Evolutionary conservation across 92 coral and sea anemone species (phyloP).

Genomic region (Parazoanthus darwini): DNA sequence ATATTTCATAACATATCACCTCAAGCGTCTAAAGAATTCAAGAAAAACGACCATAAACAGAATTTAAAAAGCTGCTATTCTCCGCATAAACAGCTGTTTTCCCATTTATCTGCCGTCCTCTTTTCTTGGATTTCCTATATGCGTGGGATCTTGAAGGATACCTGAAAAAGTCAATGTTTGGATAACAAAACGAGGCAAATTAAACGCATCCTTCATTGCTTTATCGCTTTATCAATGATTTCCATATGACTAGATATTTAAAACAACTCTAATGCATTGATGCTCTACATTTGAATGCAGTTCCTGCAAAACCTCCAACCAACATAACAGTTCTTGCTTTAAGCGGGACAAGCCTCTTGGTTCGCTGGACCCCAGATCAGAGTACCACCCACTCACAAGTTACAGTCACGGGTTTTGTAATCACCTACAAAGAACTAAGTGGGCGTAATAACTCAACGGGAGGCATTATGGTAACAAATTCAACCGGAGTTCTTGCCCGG

Average conservation of each 20-base stretch:
- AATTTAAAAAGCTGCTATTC: not conserved
- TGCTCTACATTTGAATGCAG: not conserved
- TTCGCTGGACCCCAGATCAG: not conserved
- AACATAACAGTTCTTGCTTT: not conserved
- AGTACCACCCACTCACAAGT: not conserved
- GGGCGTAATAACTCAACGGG: not conserved
- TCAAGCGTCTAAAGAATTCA: not conserved
- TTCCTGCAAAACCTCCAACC: conserved; percentile 25
- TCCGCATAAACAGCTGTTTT: not conserved
- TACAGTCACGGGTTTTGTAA: conserved; percentile 1
- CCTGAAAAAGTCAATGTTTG: not conserved
- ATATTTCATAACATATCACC: not conserved
- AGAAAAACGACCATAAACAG: not conserved
- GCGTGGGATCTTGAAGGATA: not conserved
- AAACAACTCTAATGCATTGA: not conserved
- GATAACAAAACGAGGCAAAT: not conserved
- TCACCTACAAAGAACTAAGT: conserved; percentile 7
- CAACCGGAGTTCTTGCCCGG: not conserved
- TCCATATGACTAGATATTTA: not conserved
- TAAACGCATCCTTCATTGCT: not conserved
- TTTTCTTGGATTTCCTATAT: too few species aligned
- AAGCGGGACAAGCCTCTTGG: not conserved
- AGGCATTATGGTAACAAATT: not conserved
- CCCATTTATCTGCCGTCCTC: too few species aligned
- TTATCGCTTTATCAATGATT: not conserved